Conservation (phyloP, 2,797 vertebrate genomes). For the Neostethus bicornis region DNA sequence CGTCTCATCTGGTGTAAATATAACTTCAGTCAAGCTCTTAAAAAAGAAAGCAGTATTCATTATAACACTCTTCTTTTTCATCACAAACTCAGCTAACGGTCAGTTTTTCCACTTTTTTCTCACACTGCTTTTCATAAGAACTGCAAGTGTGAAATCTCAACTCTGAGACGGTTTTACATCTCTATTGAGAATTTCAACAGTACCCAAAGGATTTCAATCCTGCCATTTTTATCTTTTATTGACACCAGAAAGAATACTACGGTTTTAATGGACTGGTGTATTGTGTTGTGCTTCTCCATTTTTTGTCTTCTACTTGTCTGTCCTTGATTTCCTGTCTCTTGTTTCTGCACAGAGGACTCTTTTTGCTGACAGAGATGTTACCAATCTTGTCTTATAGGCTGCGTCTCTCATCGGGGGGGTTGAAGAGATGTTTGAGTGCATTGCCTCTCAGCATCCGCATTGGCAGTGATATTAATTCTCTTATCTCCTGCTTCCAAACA, state of each 20-base stretch:
- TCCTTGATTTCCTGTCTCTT: slow-evolving; percentile 48
- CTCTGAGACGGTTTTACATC: slow-evolving; percentile 44
- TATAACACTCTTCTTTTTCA: slow-evolving; percentile 38
- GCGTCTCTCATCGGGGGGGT: slow-evolving; percentile 7
- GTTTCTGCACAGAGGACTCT: slow-evolving; percentile 17
- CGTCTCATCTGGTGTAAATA: slow-evolving; percentile 42
- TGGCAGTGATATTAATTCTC: slow-evolving; percentile 68
- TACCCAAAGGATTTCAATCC: slow-evolving; percentile 37
- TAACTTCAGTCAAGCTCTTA: slow-evolving; percentile 42
- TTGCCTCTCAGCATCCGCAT: slow-evolving; percentile 46
- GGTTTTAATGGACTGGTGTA: slow-evolving; percentile 44
- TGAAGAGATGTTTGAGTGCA: slow-evolving; percentile 35
- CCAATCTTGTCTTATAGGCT: slow-evolving; percentile 39
- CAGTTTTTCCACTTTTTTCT: slow-evolving; percentile 35
- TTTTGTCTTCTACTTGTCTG: slow-evolving; percentile 27
- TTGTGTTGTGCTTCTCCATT: slow-evolving; percentile 32
- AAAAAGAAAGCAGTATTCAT: slow-evolving; percentile 32
- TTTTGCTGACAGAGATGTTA: slow-evolving; percentile 64
- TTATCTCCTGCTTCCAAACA: slow-evolving; percentile 75
- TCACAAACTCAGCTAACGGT: slow-evolving; percentile 18
- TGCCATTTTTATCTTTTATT: slow-evolving; percentile 67
- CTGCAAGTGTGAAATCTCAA: slow-evolving; percentile 34
- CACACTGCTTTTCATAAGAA: slow-evolving; percentile 43
- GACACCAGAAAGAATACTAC: slow-evolving; percentile 39
- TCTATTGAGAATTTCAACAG: slow-evolving; percentile 47